These are phyloP conservation scores for Halocynthia roretzi DNA, from an alignment of 23 tunicate genomes.

Conservation along the genomic window DNA sequence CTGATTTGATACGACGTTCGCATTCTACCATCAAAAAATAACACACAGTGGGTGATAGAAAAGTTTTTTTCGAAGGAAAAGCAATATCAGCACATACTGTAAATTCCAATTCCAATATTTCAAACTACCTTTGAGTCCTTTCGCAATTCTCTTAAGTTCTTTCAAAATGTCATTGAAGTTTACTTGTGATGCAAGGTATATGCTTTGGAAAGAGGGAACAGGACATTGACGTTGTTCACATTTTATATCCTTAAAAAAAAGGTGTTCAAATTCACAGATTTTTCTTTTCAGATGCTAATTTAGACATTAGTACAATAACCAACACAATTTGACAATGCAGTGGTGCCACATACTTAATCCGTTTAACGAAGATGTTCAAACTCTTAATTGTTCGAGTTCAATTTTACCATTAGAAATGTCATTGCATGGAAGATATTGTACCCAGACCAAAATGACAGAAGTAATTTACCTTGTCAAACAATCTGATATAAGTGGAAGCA, in stretches of 20 bases:
- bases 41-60: neutral
- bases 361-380: neutral
- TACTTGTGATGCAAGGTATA: slow-evolving; percentile 43
- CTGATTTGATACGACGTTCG: slow-evolving; percentile 16
- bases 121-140: slow-evolving; percentile 33
- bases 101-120: neutral
- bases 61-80: neutral
- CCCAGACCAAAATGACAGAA: neutral
- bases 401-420: neutral
- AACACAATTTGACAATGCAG: no score
- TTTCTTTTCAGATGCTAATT: no score
- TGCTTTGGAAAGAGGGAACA: slow-evolving; percentile 23
- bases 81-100: neutral
- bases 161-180: slow-evolving; percentile 25
- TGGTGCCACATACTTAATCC: no score
- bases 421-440: neutral
- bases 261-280: neutral
- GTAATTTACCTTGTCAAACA: slow-evolving; percentile 22
- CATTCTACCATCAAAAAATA: slow-evolving; percentile 15
- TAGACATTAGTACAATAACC: no score
- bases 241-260: slow-evolving; percentile 15
- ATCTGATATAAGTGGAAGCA: slow-evolving; percentile 16
- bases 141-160: slow-evolving; percentile 15
- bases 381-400: neutral
- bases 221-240: slow-evolving; percentile 15